Evolutionary conservation across 2,113 vertebrate genomes (phyloP), one percentile per base, ranked within the genome.

Genomic region (Rhegmatorhina hoffmannsi): DNA sequence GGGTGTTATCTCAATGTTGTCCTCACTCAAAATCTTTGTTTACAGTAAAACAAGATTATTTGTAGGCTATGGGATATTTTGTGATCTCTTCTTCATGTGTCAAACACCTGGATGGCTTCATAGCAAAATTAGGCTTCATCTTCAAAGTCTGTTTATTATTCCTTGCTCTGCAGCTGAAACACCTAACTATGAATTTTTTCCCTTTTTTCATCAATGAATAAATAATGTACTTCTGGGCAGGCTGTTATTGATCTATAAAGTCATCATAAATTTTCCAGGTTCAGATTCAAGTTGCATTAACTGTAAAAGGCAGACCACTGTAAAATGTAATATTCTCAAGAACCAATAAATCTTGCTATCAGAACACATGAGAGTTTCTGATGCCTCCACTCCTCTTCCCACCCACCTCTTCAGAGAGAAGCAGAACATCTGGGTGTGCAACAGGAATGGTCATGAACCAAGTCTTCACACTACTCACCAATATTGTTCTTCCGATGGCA

Each of bases 221-320:
- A 84, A 43, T 8, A 0, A 62, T 82, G 18, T 87, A 55, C 29
- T 96, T 94, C 86, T 87, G 67, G 40, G 78, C 49, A 95, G 58
- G 70, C 38, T 90, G 67, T 55, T 90, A 94, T 47, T 83, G 94
- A 97, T 95, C 93, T 94, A 90, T 92, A 95, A 91, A 93, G 25
- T 18, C 75, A 63, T 55, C 17, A 56, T 94, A 95, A 90, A 87
- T 98, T 96, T 95, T 90, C 63, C 74, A 92, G 38, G 50, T 95
- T 97, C 93, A 91, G 66, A 94, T 95, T 91, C 84, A 94, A 91
- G 82, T 94, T 96, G 40, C 79, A 95, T 96, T 96, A 72, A 56
- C 83, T 89, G 85, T 26, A 95, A 95, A 76, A 95, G 55, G 72
- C 52, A 89, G 62, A 76, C 87, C 26, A 64, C 68, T 77, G 52